Conservation (phyloP, 2,113 vertebrate genomes). For the Amblyopsis rosae region DNA sequence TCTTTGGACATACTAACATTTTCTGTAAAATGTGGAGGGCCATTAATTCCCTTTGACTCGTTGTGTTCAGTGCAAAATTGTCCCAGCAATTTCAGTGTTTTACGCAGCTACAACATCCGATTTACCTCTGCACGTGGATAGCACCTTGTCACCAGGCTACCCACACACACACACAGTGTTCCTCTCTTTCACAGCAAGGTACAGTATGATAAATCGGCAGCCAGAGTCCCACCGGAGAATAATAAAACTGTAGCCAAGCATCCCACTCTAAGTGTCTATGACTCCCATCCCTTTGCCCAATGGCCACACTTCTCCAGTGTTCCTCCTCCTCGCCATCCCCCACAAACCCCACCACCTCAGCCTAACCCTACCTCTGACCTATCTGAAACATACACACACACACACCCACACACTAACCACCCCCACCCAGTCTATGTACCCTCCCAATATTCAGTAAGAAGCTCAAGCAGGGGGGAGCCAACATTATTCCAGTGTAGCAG, state of each 20-base stretch:
- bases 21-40: constrained; percentile 33
- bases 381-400: constrained; percentile 6
- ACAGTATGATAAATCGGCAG: constrained; percentile 63
- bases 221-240: constrained; percentile 66
- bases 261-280: constrained; percentile 39
- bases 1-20: constrained; percentile 7
- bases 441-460: not conserved
- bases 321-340: not conserved
- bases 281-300: constrained; percentile 35
- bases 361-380: not conserved
- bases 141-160: constrained; percentile 69
- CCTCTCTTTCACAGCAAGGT: constrained; percentile 51
- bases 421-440: not conserved
- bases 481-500: constrained; percentile 72
- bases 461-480: constrained; percentile 50
- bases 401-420: not conserved
- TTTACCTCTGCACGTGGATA: constrained; percentile 35
- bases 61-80: constrained; percentile 46
- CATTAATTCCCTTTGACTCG: constrained; percentile 22
- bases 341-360: not conserved
- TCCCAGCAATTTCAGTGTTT: constrained; percentile 43
- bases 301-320: constrained; percentile 30
- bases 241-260: constrained; percentile 57
- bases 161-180: constrained; percentile 13
- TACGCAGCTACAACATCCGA: constrained; percentile 24